Conservation (phyloP, 2,888 invertebrate genomes). For the Eudasyphora cyanicolor region DNA sequence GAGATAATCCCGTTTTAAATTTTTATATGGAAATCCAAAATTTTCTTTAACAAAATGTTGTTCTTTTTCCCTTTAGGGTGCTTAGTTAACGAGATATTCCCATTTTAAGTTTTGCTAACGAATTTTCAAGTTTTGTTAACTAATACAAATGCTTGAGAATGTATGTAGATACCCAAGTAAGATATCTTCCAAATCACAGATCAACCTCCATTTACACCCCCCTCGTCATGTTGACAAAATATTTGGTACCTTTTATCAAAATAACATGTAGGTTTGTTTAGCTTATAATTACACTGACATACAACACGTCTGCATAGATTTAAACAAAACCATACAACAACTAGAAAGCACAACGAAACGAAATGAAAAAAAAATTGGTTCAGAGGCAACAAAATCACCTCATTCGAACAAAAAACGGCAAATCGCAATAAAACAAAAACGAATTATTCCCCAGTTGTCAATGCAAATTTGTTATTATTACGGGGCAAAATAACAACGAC, state of each 20-base stretch:
- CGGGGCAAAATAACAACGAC: conserved; percentile 32
- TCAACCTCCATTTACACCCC: no score
- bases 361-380: neutral
- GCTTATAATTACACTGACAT: conserved; percentile 22
- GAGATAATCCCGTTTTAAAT: no score
- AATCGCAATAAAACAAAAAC: conserved; percentile 38
- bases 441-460: conserved; percentile 64
- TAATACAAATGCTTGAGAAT: no score
- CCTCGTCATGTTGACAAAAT: neutral
- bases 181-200: no score
- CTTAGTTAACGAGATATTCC: no score
- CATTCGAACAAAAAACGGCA: conserved; percentile 48
- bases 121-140: no score
- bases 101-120: no score
- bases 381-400: conserved; percentile 5
- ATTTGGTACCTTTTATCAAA: neutral
- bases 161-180: no score
- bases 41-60: no score
- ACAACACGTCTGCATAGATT: no score
- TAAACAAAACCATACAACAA: conserved; percentile 6
- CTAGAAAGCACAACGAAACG: neutral
- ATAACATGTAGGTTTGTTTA: conserved; percentile 23
- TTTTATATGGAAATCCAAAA: no score
- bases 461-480: conserved; percentile 62
- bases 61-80: no score